Base-by-base conservation (phyloP, 1,140 invertebrate species). In the Platorchestia sp. region DNA sequence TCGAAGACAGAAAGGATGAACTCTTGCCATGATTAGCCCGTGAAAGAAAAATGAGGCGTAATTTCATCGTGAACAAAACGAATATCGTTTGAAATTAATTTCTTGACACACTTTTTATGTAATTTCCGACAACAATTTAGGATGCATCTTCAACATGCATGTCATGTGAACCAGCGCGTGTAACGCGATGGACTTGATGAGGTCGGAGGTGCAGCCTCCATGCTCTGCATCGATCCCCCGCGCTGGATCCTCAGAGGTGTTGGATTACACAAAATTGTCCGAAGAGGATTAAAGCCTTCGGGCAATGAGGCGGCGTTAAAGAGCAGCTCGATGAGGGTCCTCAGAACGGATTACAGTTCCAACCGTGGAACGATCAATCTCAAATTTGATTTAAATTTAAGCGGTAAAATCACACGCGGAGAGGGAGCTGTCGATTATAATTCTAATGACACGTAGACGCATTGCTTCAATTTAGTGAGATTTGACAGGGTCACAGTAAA, bases 301-400 rank as follows among this genome's bases (percentile, higher is more conserved):
- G 87, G 87, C 87, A 90, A 90, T 90, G 87, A 90, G 91, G 91
- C 91, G 43, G 45, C 91, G 45, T 40, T 93, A 93, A 93, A 93
- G 91, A 93, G 91, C 87, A 45, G 91, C 45, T 10, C 91, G 40
- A 5, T n/a, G 87, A 93, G 91, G 91, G 91, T 47, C 91, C 91
- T 93, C 45, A 47, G 3, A 93, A 6, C 45, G 45, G 91, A 93
- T 93, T 47, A 93, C 45, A 3, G 40, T 45, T 93, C n/a, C 91
- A 93, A 44, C 91, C 45, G 40, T 40, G 91, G 40, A 47, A 44
- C 91, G 91, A 93, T 93, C 91, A 93, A 40, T 41, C 91, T 41
- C 36, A 93, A 89, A 89, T 89, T 89, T 41, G 14, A 89, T 89
- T 89, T 89, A 3, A 44, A 10, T 42, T 89, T 89, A 89, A 89